phyloP scores from a whole-genome alignment of 2,888 invertebrate species.

The Pachliopta kotzebuea region DNA sequence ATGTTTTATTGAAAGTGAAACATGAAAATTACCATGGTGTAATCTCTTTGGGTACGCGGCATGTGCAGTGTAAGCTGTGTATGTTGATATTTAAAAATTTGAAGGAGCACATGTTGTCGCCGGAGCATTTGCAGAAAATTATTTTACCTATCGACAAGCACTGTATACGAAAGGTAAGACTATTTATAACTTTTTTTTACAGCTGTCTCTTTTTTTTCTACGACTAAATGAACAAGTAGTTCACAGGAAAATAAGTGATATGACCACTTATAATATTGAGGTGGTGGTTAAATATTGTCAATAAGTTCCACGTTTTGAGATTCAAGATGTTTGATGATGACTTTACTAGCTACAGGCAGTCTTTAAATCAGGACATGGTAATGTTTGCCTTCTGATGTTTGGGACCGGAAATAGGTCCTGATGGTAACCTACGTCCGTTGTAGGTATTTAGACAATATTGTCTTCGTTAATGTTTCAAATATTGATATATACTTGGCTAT shows the following conservation, averaged over 20 bases:
- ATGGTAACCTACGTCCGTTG: neutral
- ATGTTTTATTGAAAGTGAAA: slow-evolving; percentile 1
- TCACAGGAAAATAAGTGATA: neutral
- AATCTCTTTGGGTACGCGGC: neutral
- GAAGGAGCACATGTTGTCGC: slow-evolving; percentile 4
- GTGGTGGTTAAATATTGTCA: neutral
- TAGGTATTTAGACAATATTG: neutral
- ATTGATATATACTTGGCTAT: too few species aligned
- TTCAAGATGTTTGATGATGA: too few species aligned
- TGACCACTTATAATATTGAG: neutral
- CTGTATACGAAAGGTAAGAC: slow-evolving; percentile 18
- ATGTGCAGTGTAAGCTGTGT: slow-evolving; percentile 18
- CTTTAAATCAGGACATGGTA: too few species aligned
- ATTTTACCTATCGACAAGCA: slow-evolving; percentile 15
- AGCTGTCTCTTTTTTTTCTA: neutral
- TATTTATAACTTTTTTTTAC: neutral
- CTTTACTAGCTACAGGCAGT: too few species aligned
- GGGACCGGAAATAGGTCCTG: too few species aligned
- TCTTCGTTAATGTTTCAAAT: too few species aligned
- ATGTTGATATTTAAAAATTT: neutral
- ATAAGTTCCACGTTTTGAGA: neutral
- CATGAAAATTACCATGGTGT: slow-evolving; percentile 20
- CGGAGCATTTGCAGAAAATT: slow-evolving; percentile 8
- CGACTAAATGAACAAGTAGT: neutral
- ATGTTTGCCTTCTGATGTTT: too few species aligned